A percentile compares a stretch with the other conserved stretches of the same genome.
Evolutionary conservation across 1,140 invertebrate genomes (phyloP).

Genomic region (Panagrolaimus sp.): DNA sequence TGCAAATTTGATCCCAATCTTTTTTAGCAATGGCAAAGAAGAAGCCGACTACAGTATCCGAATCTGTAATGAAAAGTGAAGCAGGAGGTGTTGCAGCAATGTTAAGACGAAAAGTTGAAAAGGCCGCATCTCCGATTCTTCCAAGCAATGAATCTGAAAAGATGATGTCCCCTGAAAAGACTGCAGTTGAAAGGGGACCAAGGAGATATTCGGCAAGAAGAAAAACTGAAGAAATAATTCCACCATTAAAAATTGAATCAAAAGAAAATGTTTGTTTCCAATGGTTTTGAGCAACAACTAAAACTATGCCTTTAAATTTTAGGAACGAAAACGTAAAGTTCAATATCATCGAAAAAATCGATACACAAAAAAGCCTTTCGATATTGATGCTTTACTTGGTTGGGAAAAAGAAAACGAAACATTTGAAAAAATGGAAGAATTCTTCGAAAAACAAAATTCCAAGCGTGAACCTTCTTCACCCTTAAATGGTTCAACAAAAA

Average conservation of each 20-base stretch:
- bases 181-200: slow-evolving; percentile 14
- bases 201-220: slow-evolving; percentile 18
- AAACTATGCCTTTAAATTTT: background rate
- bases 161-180: background rate
- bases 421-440: slow-evolving; percentile 32
- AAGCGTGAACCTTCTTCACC: background rate
- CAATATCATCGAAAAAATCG: slow-evolving; percentile 27
- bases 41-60: background rate
- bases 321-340: slow-evolving; percentile 26
- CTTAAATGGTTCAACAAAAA: slow-evolving; percentile 10
- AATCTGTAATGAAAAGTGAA: background rate
- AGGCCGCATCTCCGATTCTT: background rate
- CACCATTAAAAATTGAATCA: background rate
- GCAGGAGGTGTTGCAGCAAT: background rate
- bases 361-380: slow-evolving; percentile 37
- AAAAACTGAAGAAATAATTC: slow-evolving; percentile 24
- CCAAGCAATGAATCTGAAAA: background rate
- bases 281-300: background rate
- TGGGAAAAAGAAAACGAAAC: slow-evolving; percentile 42
- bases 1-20: no score
- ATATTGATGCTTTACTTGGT: slow-evolving; percentile 44
- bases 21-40: slow-evolving; percentile 17
- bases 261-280: slow-evolving; percentile 9
- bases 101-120: background rate
- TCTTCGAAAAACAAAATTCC: slow-evolving; percentile 23